phyloP scores from a whole-genome alignment of 2,113 vertebrate genomes.

The Hypocryptadius cinnamomeus region DNA sequence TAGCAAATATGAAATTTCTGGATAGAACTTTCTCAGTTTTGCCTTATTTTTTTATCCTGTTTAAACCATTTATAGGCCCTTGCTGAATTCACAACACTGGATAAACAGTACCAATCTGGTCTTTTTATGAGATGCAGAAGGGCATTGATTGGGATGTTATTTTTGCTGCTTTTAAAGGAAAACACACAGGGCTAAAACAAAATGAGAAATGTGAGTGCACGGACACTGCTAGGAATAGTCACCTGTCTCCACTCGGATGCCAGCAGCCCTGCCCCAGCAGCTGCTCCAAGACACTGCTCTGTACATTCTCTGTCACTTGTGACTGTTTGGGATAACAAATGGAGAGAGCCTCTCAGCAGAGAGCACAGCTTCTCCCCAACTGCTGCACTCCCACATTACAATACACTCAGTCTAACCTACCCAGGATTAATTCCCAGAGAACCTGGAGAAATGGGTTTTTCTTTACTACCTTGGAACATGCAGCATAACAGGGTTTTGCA shows the following conservation, averaged over 20 bases:
- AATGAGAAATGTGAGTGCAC: background rate
- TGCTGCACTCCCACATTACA: background rate
- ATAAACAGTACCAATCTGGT: background rate
- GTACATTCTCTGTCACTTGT: fast-evolving
- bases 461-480: background rate
- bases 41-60: background rate
- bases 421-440: background rate
- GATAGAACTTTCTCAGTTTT: background rate
- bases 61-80: background rate
- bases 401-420: background rate
- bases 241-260: background rate
- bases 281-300: background rate
- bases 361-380: background rate
- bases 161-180: background rate
- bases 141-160: background rate
- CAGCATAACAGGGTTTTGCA: background rate
- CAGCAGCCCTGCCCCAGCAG: background rate
- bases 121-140: background rate
- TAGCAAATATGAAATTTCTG: background rate
- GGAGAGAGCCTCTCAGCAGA: background rate
- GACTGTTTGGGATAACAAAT: background rate
- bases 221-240: background rate
- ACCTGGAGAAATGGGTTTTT: background rate
- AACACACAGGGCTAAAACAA: background rate
- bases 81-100: background rate